Base-by-base conservation (phyloP, 2,113 vertebrate genomes). In the Brevimyrus niger region DNA sequence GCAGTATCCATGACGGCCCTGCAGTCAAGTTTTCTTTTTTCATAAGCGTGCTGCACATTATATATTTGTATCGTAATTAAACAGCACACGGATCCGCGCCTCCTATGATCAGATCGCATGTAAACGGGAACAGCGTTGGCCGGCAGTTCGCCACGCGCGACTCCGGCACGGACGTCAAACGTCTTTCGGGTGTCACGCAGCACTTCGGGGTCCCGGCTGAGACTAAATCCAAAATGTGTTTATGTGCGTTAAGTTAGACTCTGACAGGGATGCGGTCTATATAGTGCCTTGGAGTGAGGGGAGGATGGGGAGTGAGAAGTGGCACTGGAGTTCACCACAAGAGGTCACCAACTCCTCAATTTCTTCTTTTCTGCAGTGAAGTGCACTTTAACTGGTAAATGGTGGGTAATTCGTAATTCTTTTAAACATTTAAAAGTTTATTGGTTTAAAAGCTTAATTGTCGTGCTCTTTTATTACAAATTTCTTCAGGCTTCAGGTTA, bases 251-350 rank as follows among this genome's bases (percentile, higher is more conserved):
- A 65, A 65, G 38, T 65, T 50, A 87, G 90, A 92, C 91, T 94
- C 93, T 94, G 93, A 92, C 94, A 93, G 94, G 95, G 95, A 95
- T 95, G 95, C 94, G 94, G 93, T 94, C 92, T 48, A 94, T 94
- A 94, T 94, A 95, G 95, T 96, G 96, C 96, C 96, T 96, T 96
- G 95, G 94, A 95, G 86, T 92, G 90, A 88, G 93, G 90, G 94
- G 23, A 88, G 73, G 50, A 55, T 88, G 82, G 50, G 47, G 91
- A 61, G 91, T 61, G 82, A 46, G 42, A 23, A 44, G 44, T 47
- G 82, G 82, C 38, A 47, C 82, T 84, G 44, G 44, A 2, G 23
- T 87, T 9, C 38, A 19, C 15, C 87, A 87, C 55, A 15, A 50
- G 35, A 61, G 21, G 53, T 46, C 53, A 38, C 87, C 31, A 61